These are phyloP conservation scores for Ariopsis seemanni DNA, from an alignment of 2,113 vertebrate species.

Conservation along the genomic window DNA sequence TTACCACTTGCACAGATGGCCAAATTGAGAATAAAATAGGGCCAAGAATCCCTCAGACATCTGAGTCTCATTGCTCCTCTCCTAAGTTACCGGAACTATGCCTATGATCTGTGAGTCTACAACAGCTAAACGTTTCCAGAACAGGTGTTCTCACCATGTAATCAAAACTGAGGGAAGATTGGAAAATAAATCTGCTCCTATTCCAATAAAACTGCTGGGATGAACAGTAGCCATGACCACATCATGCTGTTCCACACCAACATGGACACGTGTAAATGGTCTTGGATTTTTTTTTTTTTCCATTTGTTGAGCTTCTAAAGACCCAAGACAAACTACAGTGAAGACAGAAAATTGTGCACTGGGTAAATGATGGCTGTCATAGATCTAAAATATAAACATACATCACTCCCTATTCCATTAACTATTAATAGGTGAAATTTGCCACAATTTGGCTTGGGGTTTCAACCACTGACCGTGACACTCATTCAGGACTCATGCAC, in stretches of 20 bases:
- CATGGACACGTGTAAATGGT: not conserved
- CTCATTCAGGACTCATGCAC: too few species aligned
- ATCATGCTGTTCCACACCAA: not conserved
- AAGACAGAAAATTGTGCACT: not conserved
- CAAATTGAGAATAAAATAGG: not conserved
- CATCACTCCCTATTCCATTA: too few species aligned
- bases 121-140: not conserved
- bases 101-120: constrained; percentile 1
- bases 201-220: not conserved
- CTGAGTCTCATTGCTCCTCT: not conserved
- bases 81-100: not conserved
- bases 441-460: too few species aligned
- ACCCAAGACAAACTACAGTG: not conserved
- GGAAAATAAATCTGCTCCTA: not conserved
- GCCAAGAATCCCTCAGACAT: not conserved
- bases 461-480: too few species aligned
- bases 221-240: not conserved
- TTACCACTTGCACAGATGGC: not conserved
- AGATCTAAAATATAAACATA: not conserved
- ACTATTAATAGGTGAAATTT: too few species aligned
- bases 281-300: not conserved
- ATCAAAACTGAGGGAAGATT: not conserved
- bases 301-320: not conserved
- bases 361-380: not conserved
- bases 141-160: not conserved